Percentiles rank a stretch among this genome's conserved stretches.
These are phyloP conservation scores for Drosophila sp. DNA, from an alignment of 1,140 invertebrate genomes.

Conservation along the genomic window DNA sequence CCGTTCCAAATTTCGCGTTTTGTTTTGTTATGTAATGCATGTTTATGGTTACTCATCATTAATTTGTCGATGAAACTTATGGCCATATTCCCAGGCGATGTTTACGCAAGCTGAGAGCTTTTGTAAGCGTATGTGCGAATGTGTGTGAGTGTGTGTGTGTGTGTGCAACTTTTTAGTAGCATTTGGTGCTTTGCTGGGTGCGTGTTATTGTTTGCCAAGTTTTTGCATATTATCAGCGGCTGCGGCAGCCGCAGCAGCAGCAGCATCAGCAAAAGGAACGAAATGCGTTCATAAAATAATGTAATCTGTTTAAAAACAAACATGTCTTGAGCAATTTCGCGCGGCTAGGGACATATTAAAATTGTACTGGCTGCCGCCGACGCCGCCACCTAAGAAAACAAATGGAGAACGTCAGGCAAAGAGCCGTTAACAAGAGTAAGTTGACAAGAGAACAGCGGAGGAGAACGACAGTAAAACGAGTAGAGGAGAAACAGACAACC, in stretches of 20 bases:
- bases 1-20: slow-evolving; percentile 43
- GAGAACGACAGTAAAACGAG: slow-evolving; percentile 16
- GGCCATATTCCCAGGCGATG: slow-evolving; percentile 78
- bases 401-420: slow-evolving; percentile 59
- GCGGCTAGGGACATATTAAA: slow-evolving; percentile 81
- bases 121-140: slow-evolving; percentile 23
- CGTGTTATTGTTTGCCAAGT: slow-evolving; percentile 82
- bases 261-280: slow-evolving; percentile 34
- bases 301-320: slow-evolving; percentile 83
- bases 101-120: slow-evolving; percentile 66
- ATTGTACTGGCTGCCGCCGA: slow-evolving; percentile 42
- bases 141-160: slow-evolving; percentile 9
- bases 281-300: slow-evolving; percentile 82
- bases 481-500: slow-evolving; percentile 8
- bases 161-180: slow-evolving; percentile 62
- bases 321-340: slow-evolving; percentile 81
- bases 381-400: slow-evolving; percentile 68
- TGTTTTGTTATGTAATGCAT: slow-evolving; percentile 82
- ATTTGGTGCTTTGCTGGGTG: slow-evolving; percentile 73
- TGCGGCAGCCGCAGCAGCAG: slow-evolving; percentile 43
- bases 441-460: slow-evolving; percentile 55
- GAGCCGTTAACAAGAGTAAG: slow-evolving; percentile 76
- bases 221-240: slow-evolving; percentile 79
- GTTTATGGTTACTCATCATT: slow-evolving; percentile 79
- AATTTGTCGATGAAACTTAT: slow-evolving; percentile 83